These are phyloP conservation scores for Rachycentron canadum DNA, from an alignment of 2,797 vertebrate genomes.

Conservation along the genomic window DNA sequence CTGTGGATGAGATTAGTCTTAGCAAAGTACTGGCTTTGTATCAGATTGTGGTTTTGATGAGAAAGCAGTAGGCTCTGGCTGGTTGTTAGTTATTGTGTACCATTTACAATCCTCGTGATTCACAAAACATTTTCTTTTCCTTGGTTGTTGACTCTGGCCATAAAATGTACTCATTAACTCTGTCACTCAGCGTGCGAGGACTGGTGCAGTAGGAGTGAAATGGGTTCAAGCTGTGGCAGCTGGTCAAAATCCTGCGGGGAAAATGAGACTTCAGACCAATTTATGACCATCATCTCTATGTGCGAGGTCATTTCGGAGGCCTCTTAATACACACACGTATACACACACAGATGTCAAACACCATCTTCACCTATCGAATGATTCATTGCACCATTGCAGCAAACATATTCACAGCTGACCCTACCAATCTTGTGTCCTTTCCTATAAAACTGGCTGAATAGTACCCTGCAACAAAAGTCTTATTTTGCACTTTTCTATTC, in stretches of 20 bases:
- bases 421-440: conserved; percentile 54
- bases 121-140: conserved; percentile 70
- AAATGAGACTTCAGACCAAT: conserved; percentile 79
- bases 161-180: conserved; percentile 79
- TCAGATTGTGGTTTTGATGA: conserved; percentile 53
- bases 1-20: conserved; percentile 29
- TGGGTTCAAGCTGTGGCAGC: conserved; percentile 77
- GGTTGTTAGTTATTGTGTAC: conserved; percentile 48
- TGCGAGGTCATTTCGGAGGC: conserved; percentile 74
- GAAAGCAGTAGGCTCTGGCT: conserved; percentile 31
- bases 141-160: conserved; percentile 57
- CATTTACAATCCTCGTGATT: conserved; percentile 70
- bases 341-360: conserved; percentile 57
- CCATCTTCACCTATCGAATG: conserved; percentile 61
- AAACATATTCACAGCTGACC: conserved; percentile 45
- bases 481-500: conserved; percentile 29
- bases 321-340: conserved; percentile 52
- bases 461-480: conserved; percentile 12
- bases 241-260: conserved; percentile 77
- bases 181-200: conserved; percentile 43
- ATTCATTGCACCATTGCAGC: conserved; percentile 57
- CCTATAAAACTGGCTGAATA: conserved; percentile 29
- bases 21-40: conserved; percentile 22
- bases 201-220: conserved; percentile 54
- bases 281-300: conserved; percentile 79